Evolutionary conservation across 2,113 vertebrate species (phyloP).

Genomic region (Scatophagus argus): DNA sequence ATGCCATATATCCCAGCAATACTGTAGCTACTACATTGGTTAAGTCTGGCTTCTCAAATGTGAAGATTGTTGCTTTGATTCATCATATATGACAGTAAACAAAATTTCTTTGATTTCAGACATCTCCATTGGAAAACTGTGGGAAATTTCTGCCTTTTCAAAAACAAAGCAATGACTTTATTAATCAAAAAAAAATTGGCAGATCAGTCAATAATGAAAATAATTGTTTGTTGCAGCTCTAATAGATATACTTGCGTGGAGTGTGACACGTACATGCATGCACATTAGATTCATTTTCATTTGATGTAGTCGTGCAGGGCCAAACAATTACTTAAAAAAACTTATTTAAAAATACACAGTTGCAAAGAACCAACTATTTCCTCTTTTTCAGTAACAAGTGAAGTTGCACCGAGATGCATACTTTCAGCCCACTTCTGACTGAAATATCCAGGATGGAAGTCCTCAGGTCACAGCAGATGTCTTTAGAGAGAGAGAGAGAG

Average conservation of each 20-base stretch:
- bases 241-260: no score
- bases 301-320: background rate
- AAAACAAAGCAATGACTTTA: background rate
- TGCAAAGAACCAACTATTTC: background rate
- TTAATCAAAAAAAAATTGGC: background rate
- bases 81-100: background rate
- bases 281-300: no score
- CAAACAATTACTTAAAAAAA: no score
- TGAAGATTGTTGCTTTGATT: background rate
- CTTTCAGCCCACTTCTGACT: background rate
- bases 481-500: conserved; percentile 2
- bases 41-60: background rate
- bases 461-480: background rate
- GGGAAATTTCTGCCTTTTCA: background rate
- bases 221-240: no score
- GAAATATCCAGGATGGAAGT: conserved; percentile 2
- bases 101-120: background rate
- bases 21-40: background rate
- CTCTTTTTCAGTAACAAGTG: background rate
- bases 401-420: background rate
- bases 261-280: no score
- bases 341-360: background rate
- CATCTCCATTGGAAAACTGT: background rate
- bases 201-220: background rate
- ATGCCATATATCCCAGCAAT: background rate